A percentile compares a stretch with the other conserved stretches of the same genome.
phyloP scores from a whole-genome alignment of 2,797 vertebrate genomes.

The Gymnocypris eckloni region DNA sequence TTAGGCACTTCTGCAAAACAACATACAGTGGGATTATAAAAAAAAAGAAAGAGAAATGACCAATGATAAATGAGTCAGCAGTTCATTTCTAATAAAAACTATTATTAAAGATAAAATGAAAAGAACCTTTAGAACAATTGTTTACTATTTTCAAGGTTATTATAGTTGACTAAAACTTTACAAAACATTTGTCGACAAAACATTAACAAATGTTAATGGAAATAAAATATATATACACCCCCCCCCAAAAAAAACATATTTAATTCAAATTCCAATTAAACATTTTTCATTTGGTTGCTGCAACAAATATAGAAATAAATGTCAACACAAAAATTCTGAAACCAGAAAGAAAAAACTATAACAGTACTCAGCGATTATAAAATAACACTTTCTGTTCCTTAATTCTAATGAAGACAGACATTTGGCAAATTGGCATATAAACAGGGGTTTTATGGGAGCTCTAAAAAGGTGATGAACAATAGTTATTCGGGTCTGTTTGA shows the following conservation, averaged over 20 bases:
- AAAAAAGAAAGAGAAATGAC: constrained; percentile 9
- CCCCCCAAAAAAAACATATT: not conserved
- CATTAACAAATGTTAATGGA: too few relatives aligned
- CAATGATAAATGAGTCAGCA: not conserved
- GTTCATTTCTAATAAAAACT: not conserved
- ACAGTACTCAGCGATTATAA: not conserved
- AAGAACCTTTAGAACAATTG: not conserved
- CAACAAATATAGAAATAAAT: not conserved
- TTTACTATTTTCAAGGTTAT: not conserved
- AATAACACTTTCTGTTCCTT: not conserved
- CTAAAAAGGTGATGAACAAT: not conserved
- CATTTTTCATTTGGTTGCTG: not conserved
- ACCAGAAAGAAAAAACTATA: not conserved
- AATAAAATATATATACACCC: not conserved
- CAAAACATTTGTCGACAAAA: not conserved
- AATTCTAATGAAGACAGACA: not conserved
- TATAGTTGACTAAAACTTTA: not conserved
- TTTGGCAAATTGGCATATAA: not conserved
- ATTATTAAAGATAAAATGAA: not conserved
- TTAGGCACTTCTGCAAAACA: constrained; percentile 94
- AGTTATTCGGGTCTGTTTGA: not conserved
- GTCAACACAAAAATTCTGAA: too few relatives aligned
- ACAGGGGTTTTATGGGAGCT: not conserved
- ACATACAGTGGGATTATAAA: constrained; percentile 39
- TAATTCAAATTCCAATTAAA: not conserved